Evolutionary conservation across 2,888 invertebrate genomes (phyloP).

Genomic region (Epicampocera succincta): DNA sequence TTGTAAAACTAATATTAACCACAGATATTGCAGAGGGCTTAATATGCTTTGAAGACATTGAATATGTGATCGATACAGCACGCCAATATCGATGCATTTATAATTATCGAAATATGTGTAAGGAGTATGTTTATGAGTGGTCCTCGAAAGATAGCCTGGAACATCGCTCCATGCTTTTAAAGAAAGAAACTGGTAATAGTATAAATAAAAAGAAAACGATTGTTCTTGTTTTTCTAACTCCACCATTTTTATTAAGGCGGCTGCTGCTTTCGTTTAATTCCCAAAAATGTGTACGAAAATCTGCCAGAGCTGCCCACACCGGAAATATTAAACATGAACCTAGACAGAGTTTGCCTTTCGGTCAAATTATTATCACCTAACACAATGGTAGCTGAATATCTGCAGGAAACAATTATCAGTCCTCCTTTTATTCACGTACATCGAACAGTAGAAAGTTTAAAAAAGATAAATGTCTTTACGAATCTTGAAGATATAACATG

Average conservation of each 20-base stretch:
- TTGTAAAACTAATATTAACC: constrained; percentile 90
- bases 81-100: constrained; percentile 65
- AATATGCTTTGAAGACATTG: constrained; percentile 94
- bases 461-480: constrained; percentile 93
- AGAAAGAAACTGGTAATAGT: constrained; percentile 52
- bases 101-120: constrained; percentile 62
- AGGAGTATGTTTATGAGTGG: constrained; percentile 84
- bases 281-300: constrained; percentile 82
- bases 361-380: constrained; percentile 89
- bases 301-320: constrained; percentile 87
- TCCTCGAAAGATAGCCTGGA: constrained; percentile 85
- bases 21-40: constrained; percentile 97
- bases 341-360: constrained; percentile 92
- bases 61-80: constrained; percentile 93
- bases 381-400: constrained; percentile 90
- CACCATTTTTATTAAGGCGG: constrained; percentile 81
- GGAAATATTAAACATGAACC: constrained; percentile 90
- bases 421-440: constrained; percentile 89
- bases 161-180: constrained; percentile 85
- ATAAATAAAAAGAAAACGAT: background rate
- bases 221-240: background rate
- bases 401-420: constrained; percentile 90
- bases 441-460: constrained; percentile 86
- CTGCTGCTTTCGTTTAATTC: constrained; percentile 90
- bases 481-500: constrained; percentile 90